These are phyloP conservation scores for Pseudomyrmex sp. DNA, from an alignment of 1,140 invertebrate genomes.

Conservation along the genomic window DNA sequence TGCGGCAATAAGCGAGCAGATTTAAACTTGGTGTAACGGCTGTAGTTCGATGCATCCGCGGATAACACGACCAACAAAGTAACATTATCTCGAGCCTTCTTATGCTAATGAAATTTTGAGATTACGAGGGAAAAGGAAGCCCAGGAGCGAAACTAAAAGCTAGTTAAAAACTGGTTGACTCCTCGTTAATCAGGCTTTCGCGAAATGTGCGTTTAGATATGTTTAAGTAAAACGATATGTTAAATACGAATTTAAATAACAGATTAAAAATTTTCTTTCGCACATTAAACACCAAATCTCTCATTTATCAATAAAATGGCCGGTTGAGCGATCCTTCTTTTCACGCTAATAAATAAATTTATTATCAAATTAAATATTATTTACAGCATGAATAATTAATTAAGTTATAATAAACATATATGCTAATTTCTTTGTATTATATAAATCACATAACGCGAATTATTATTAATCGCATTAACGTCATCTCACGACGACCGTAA, in stretches of 20 bases:
- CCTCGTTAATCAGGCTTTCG: conserved; percentile 62
- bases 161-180: conserved; percentile 61
- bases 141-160: conserved; percentile 22
- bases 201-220: neutral
- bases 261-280: conserved; percentile 25
- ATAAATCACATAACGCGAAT: neutral
- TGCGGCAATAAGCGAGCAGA: conserved; percentile 68
- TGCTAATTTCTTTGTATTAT: conserved; percentile 18
- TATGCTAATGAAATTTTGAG: conserved; percentile 63
- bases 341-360: conserved; percentile 20
- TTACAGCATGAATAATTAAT: conserved; percentile 32
- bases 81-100: conserved; percentile 59
- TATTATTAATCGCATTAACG: conserved; percentile 11
- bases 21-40: conserved; percentile 64
- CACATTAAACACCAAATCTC: too few relatives aligned
- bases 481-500: conserved; percentile 18
- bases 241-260: conserved; percentile 1
- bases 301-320: conserved; percentile 7
- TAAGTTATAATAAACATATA: conserved; percentile 3
- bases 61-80: conserved; percentile 57
- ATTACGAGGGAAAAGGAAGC: conserved; percentile 18
- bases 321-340: conserved; percentile 14
- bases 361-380: conserved; percentile 38
- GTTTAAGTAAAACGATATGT: neutral
- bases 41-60: conserved; percentile 54